Conservation (phyloP, 1,140 invertebrate species). For the Cyphomyrmex costatus region DNA sequence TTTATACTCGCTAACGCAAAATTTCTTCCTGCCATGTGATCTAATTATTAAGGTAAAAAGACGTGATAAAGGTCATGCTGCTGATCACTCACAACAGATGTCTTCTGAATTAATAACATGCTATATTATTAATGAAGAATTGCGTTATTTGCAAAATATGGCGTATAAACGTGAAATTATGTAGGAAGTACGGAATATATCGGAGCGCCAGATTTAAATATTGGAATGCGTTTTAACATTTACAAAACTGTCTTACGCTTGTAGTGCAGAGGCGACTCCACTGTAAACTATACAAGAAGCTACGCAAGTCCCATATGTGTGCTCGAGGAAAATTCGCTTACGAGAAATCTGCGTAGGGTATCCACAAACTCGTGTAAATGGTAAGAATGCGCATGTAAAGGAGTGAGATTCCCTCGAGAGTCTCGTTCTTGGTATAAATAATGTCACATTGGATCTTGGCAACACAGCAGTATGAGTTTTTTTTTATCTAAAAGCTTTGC, state of each 20-base stretch:
- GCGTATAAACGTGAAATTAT: constrained; percentile 42
- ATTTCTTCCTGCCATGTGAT: background rate
- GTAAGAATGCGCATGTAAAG: constrained; percentile 29
- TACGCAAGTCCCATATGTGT: background rate
- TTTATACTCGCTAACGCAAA: background rate
- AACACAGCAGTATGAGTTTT: background rate
- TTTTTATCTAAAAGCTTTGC: constrained; percentile 21
- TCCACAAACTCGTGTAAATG: constrained; percentile 26
- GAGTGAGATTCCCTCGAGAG: background rate
- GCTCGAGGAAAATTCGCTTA: constrained; percentile 1
- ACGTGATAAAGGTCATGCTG: constrained; percentile 31
- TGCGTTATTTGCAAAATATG: constrained; percentile 41
- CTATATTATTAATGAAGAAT: constrained; percentile 34
- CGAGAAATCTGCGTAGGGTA: constrained; percentile 21
- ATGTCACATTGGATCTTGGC: constrained; percentile 21
- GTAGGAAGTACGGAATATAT: constrained; percentile 42
- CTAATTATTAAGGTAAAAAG: background rate
- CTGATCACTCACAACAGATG: constrained; percentile 12
- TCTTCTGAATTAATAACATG: constrained; percentile 36
- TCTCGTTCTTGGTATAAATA: background rate
- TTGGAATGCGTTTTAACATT: constrained; percentile 61
- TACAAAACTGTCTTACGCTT: constrained; percentile 54
- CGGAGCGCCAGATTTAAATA: constrained; percentile 37
- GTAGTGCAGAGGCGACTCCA: constrained; percentile 39
- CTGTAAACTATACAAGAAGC: constrained; percentile 6